A percentile compares a stretch with the other conserved stretches of the same genome.
phyloP scores from a whole-genome alignment of 1,140 invertebrate species.

The Drosophila navojoa region DNA sequence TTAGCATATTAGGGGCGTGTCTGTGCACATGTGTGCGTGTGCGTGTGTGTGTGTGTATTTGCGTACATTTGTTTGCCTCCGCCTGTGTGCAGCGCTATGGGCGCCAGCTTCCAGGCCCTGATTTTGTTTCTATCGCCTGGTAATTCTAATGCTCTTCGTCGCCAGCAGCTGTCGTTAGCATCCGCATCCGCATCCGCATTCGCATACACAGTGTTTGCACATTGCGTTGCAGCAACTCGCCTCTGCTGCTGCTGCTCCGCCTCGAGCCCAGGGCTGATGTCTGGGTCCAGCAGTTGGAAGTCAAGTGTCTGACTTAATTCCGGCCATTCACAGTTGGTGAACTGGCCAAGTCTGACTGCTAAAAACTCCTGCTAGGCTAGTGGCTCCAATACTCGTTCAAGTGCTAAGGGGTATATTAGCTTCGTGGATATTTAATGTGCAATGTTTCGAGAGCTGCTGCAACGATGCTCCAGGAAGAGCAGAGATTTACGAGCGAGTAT shows the following conservation, averaged over 20 bases:
- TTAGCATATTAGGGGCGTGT: slow-evolving; percentile 43
- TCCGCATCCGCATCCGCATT: slow-evolving; percentile 12
- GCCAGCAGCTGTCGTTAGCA: slow-evolving; percentile 50
- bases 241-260: no score
- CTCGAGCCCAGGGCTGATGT: background rate
- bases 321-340: background rate
- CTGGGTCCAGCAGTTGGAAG: background rate
- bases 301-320: slow-evolving; percentile 42
- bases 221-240: background rate
- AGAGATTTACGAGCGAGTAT: no score
- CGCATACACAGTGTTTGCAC: slow-evolving; percentile 26
- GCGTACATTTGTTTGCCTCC: no score
- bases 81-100: slow-evolving; percentile 22
- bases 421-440: no score
- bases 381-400: no score
- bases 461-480: no score
- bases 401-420: no score
- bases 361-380: background rate
- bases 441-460: no score
- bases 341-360: background rate
- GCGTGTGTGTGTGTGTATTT: slow-evolving; percentile 21
- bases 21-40: slow-evolving; percentile 4
- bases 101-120: slow-evolving; percentile 56
- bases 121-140: slow-evolving; percentile 59
- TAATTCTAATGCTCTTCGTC: slow-evolving; percentile 33